Conservation (phyloP, 2,113 vertebrate species). For the Eulemur rufifrons region DNA sequence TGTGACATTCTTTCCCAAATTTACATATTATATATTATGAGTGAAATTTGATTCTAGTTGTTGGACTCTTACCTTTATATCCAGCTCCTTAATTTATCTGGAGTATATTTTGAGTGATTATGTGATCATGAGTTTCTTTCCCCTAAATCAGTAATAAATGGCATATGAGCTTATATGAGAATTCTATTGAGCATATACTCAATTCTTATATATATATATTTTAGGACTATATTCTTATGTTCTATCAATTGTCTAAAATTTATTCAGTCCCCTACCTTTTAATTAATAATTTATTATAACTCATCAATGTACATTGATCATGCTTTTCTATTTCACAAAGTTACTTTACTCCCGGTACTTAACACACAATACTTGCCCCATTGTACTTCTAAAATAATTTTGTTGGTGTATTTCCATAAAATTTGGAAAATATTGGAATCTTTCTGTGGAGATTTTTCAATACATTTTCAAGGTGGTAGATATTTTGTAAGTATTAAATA, state of each 20-base stretch:
- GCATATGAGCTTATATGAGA: background rate
- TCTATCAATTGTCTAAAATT: background rate
- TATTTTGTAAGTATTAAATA: background rate
- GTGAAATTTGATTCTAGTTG: background rate
- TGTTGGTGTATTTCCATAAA: background rate
- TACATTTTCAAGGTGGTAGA: background rate
- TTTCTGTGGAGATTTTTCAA: background rate
- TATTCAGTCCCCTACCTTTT: background rate
- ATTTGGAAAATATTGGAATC: background rate
- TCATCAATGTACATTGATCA: background rate
- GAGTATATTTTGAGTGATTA: background rate
- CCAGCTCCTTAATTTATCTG: background rate
- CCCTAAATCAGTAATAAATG: background rate
- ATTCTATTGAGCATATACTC: background rate
- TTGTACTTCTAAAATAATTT: background rate
- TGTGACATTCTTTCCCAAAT: background rate
- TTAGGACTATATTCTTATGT: background rate
- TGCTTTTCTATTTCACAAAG: background rate
- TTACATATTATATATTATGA: background rate
- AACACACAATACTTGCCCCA: background rate
- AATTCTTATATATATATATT: background rate
- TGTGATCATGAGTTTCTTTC: background rate
- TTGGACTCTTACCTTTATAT: background rate
- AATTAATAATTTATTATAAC: background rate
- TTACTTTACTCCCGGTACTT: background rate